Conservation (phyloP, 2,888 invertebrate species). For the Andrena minutula region DNA sequence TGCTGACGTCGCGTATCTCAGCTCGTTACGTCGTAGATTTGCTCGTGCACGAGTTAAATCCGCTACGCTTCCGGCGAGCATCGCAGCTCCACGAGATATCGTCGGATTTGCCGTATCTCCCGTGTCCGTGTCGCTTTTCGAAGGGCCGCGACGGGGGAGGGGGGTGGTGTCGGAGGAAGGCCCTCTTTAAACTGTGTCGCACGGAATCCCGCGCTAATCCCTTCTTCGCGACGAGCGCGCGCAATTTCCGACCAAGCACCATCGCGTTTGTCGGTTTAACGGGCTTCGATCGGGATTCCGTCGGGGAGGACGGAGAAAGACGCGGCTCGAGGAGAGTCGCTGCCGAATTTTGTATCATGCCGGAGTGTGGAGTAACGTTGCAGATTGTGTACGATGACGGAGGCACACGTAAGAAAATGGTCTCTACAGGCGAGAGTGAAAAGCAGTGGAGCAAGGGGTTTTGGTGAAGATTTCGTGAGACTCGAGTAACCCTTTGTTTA, state of each 20-base stretch:
- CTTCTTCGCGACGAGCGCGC: conserved; percentile 3
- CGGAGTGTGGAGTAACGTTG: too few relatives aligned
- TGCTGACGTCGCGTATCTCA: conserved; percentile 74
- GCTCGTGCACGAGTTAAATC: conserved; percentile 69
- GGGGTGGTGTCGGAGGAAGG: neutral
- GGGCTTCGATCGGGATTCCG: conserved; percentile 17
- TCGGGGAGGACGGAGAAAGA: neutral
- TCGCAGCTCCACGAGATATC: conserved; percentile 61
- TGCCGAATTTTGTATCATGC: too few relatives aligned
- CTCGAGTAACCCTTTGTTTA: conserved; percentile 68
- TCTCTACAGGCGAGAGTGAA: neutral
- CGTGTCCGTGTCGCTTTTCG: conserved; percentile 39
- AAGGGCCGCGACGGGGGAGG: conserved; percentile 6
- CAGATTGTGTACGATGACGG: too few relatives aligned
- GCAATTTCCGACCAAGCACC: conserved; percentile 22
- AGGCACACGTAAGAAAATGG: too few relatives aligned
- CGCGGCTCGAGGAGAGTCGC: neutral
- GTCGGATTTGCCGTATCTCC: conserved; percentile 64
- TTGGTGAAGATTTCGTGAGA: conserved; percentile 29
- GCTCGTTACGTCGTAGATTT: conserved; percentile 69
- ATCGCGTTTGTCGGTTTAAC: conserved; percentile 17
- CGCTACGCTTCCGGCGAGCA: conserved; percentile 65
- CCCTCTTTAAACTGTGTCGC: conserved; percentile 48
- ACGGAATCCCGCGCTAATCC: conserved; percentile 42
- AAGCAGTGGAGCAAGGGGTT: conserved; percentile 44